These are phyloP conservation scores for Pachyramphus minor DNA, from an alignment of 2,113 vertebrate genomes.

Conservation along the genomic window DNA sequence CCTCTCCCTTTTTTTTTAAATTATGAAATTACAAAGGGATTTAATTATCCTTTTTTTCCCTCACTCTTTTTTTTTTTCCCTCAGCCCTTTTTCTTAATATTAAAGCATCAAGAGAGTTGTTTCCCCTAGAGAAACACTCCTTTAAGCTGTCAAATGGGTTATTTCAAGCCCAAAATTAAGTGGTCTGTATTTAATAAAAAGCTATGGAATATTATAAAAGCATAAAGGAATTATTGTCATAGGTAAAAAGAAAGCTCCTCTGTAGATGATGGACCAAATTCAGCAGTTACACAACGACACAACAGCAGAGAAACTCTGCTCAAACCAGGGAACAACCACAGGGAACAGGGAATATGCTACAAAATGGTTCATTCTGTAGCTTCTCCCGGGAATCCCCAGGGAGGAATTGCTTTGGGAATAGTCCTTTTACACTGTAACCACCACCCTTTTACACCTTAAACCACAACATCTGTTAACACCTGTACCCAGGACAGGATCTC, in stretches of 20 bases:
- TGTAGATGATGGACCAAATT: neutral
- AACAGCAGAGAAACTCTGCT: neutral
- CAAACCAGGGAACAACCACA: rapidly evolving
- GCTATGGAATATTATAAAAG: neutral
- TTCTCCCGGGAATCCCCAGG: neutral
- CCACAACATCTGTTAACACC: rapidly evolving
- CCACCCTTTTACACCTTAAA: rapidly evolving
- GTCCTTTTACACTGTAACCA: neutral
- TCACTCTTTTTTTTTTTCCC: neutral
- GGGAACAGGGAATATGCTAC: neutral
- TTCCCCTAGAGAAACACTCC: neutral
- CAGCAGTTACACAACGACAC: neutral
- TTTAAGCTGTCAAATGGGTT: neutral
- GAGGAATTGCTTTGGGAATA: rapidly evolving
- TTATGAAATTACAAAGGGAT: neutral
- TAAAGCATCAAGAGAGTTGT: neutral
- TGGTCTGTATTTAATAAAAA: neutral
- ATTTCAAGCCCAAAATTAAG: neutral
- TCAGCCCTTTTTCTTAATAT: neutral
- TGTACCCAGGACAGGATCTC: neutral
- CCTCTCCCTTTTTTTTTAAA: neutral
- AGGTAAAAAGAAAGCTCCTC: neutral
- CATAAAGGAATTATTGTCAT: neutral
- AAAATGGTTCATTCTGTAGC: neutral
- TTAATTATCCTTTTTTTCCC: neutral